Base-by-base conservation (phyloP, 2,888 invertebrate species). In the Acleris sparsana region DNA sequence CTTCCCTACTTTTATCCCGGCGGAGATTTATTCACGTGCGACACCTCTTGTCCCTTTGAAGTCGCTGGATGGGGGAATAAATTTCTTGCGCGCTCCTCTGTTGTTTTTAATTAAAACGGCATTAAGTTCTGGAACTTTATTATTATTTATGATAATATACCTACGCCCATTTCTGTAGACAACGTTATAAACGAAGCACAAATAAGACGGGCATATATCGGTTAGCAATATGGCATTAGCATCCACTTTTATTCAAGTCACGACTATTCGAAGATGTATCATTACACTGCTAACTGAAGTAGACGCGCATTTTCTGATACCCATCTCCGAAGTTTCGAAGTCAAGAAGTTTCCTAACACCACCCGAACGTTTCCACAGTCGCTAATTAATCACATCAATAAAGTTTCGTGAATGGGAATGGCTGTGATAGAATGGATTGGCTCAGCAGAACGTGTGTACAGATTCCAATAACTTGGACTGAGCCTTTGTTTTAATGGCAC, bases 41-140 rank as follows among this genome's bases (percentile, higher is more conserved):
- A 87, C 88, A 88, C 85, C 86, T 86, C 82, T 76, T 75, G 84
- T 86, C 86, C 89, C 90, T 90, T 91, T 91, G 90, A 90, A 90
- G 89, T 88, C 80, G 80, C 78, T 79, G 75, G 83, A 84, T 84
- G 76, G 83, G 84, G 82, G 83, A 84, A 83, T 86, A 88, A 88
- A 88, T 87, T 88, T 87, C 83, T 80, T 80, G 77, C 78, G 79
- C 46, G 79, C 79, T 76, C 76, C 77, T 76, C 73, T 81, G 77
- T 83, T 87, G 87, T 85, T 88, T 89, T 90, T 88, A 91, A 91
- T 90, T 89, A 89, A 89, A 89, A 83, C 80, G 75, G 80, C 80
- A 84, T 86, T 82, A 84, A 85, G 79, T 85, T 57, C 81, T 76
- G 73, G 79, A 78, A 80, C 74, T 79, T 81, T 82, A 79, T 77